phyloP scores from a whole-genome alignment of 1,140 invertebrate species.

The Drosophila arawakana region DNA sequence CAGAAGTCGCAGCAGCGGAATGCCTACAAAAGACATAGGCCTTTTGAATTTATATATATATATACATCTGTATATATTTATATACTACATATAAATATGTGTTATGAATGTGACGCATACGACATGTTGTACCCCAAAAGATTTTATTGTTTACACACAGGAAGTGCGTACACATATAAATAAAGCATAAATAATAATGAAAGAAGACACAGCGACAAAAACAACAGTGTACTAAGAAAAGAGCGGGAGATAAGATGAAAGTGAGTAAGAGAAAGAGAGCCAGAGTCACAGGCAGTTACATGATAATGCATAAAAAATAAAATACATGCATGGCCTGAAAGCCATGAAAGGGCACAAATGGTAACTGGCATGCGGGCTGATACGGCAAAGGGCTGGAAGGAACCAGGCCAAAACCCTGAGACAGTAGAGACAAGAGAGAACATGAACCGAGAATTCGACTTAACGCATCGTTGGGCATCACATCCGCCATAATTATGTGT shows the following conservation, averaged over 20 bases:
- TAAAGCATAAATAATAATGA: slow-evolving; percentile 83
- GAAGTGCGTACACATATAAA: slow-evolving; percentile 82
- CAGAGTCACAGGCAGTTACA: slow-evolving; percentile 48
- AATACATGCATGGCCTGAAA: slow-evolving; percentile 70
- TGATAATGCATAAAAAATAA: slow-evolving; percentile 83
- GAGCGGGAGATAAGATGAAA: background rate
- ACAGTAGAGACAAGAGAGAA: slow-evolving; percentile 42
- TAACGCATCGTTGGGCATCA: slow-evolving; percentile 79
- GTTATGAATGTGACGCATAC: slow-evolving; percentile 62
- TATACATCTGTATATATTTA: slow-evolving; percentile 2
- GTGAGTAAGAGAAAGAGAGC: slow-evolving; percentile 21
- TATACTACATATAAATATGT: background rate
- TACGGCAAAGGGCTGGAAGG: background rate
- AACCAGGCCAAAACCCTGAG: background rate
- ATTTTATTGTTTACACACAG: slow-evolving; percentile 67
- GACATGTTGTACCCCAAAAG: slow-evolving; percentile 57
- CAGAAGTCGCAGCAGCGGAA: slow-evolving; percentile 33
- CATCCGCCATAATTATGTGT: slow-evolving; percentile 83
- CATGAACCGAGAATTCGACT: slow-evolving; percentile 72
- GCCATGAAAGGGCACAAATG: slow-evolving; percentile 71
- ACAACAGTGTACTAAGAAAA: background rate
- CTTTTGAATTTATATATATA: slow-evolving; percentile 29
- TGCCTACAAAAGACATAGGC: slow-evolving; percentile 63
- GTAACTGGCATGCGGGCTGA: slow-evolving; percentile 36
- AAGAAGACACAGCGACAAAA: slow-evolving; percentile 59